Conservation (phyloP, 2,888 invertebrate species). For the Rhodophaea formosa region DNA sequence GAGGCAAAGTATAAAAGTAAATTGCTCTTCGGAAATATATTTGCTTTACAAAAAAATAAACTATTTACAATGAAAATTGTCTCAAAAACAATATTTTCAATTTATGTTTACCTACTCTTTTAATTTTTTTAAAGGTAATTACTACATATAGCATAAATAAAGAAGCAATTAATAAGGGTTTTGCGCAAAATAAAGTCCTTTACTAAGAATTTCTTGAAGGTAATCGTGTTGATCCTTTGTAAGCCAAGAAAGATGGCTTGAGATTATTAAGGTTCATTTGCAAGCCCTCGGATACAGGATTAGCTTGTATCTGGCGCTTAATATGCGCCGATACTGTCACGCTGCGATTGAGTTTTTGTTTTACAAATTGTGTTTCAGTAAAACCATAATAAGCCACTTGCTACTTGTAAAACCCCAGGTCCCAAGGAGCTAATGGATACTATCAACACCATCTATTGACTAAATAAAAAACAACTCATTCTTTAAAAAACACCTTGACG, state of each 20-base stretch:
- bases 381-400: not conserved
- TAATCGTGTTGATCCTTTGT: conserved; percentile 46
- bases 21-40: too few species aligned
- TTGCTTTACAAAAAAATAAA: too few species aligned
- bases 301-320: conserved; percentile 41
- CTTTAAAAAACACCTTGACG: too few species aligned
- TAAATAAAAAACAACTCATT: too few species aligned
- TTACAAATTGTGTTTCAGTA: conserved; percentile 6
- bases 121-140: too few species aligned
- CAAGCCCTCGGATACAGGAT: conserved; percentile 48
- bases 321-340: conserved; percentile 21
- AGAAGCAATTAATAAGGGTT: conserved; percentile 15
- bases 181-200: conserved; percentile 14
- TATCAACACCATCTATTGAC: too few species aligned
- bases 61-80: too few species aligned
- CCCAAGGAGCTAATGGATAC: too few species aligned
- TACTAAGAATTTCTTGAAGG: conserved; percentile 31
- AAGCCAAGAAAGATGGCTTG: conserved; percentile 49
- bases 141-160: conserved; percentile 1
- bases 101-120: too few species aligned
- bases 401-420: too few species aligned
- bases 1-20: too few species aligned
- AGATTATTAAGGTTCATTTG: conserved; percentile 54
- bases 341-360: conserved; percentile 12
- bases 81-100: too few species aligned